Percentiles rank a stretch among this genome's conserved stretches.
Conservation (phyloP, 2,113 vertebrate genomes). For the Phylloscopus trochiloides region DNA sequence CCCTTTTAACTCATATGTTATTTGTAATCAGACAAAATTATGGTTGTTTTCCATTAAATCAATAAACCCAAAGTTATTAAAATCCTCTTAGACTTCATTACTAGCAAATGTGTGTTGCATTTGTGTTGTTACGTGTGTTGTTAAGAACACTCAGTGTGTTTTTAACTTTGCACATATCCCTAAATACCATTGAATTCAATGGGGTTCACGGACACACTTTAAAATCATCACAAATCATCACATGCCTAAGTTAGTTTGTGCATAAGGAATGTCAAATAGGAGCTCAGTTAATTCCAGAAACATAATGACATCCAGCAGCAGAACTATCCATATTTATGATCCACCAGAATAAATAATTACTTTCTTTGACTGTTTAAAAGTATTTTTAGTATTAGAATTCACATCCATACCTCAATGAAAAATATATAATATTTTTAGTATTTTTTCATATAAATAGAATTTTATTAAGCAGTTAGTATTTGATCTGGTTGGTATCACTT, state of each 20-base stretch:
- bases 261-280: background rate
- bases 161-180: background rate
- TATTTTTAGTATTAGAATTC: background rate
- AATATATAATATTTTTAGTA: background rate
- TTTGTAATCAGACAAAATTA: background rate
- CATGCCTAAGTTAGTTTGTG: background rate
- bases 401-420: background rate
- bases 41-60: background rate
- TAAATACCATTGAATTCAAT: background rate
- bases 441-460: background rate
- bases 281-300: background rate
- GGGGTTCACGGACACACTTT: background rate
- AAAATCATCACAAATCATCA: background rate
- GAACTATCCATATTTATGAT: background rate
- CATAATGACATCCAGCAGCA: background rate
- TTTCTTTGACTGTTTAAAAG: background rate
- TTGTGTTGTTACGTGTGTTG: too few relatives aligned
- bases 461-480: background rate
- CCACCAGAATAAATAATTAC: background rate
- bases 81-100: background rate
- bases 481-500: background rate
- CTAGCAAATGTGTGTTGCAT: background rate
- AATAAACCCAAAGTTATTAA: background rate
- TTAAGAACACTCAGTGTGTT: background rate
- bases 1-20: background rate